Evolutionary conservation across 1,140 invertebrate genomes (phyloP).

Genomic region (Orussus abietinus): DNA sequence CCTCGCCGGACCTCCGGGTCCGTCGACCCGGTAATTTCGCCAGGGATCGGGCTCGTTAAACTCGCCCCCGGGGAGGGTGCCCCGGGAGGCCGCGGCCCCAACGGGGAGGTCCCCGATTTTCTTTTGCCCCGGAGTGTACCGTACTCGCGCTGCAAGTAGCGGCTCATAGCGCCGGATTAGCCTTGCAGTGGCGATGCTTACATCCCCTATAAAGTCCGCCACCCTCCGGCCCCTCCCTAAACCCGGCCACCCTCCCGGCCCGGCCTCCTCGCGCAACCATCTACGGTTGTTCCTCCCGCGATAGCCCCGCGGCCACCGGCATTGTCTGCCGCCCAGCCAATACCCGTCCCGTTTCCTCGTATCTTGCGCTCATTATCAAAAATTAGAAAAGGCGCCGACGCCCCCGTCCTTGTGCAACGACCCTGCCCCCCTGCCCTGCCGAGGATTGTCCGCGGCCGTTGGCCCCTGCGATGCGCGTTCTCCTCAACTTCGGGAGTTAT

Average conservation of each 20-base stretch:
- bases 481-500: too few relatives aligned
- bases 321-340: slow-evolving; percentile 50
- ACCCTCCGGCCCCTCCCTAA: slow-evolving; percentile 27
- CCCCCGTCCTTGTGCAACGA: too few relatives aligned
- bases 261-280: slow-evolving; percentile 19
- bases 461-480: too few relatives aligned
- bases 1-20: too few relatives aligned
- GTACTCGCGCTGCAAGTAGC: slow-evolving; percentile 45
- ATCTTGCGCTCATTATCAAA: slow-evolving; percentile 52
- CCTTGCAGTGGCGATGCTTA: slow-evolving; percentile 51
- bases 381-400: slow-evolving; percentile 41
- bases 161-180: slow-evolving; percentile 50
- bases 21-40: too few relatives aligned
- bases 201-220: slow-evolving; percentile 46
- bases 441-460: too few relatives aligned
- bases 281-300: slow-evolving; percentile 42
- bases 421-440: too few relatives aligned
- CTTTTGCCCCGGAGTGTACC: slow-evolving; percentile 43
- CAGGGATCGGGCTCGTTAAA: too few relatives aligned
- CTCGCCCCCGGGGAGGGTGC: too few relatives aligned
- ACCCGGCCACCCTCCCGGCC: slow-evolving; percentile 24
- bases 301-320: slow-evolving; percentile 50
- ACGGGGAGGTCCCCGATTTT: too few relatives aligned
- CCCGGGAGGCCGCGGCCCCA: too few relatives aligned
- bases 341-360: slow-evolving; percentile 46